Evolutionary conservation across 2,113 vertebrate species (phyloP).

Genomic region (Dasyurus viverrinus): DNA sequence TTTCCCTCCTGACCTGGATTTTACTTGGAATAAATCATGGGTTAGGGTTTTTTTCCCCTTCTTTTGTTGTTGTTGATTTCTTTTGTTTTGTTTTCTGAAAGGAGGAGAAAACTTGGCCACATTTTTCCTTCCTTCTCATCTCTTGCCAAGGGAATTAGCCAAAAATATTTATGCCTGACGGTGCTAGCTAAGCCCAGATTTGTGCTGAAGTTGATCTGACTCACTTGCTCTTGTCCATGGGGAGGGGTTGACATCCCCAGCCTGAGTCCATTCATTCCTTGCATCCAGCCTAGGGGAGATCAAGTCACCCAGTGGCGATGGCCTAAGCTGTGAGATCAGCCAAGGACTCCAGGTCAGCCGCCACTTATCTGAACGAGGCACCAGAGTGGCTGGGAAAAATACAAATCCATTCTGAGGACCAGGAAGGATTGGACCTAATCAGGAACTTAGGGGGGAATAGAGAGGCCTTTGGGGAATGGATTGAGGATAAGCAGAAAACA

Average conservation of each 20-base stretch:
- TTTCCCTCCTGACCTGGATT: neutral
- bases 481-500: slow-evolving; percentile 1
- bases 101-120: slow-evolving; percentile 50
- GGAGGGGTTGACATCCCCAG: neutral
- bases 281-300: slow-evolving; percentile 20
- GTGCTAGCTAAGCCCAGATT: neutral
- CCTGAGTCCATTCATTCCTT: neutral
- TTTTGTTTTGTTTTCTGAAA: slow-evolving; percentile 57
- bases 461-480: neutral
- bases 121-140: slow-evolving; percentile 72
- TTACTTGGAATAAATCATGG: neutral
- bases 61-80: slow-evolving; percentile 48
- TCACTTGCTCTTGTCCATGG: slow-evolving; percentile 50
- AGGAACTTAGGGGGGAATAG: neutral
- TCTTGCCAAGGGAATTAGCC: slow-evolving; percentile 72
- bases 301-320: neutral
- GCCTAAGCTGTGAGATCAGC: neutral
- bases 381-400: neutral
- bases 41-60: neutral
- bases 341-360: neutral
- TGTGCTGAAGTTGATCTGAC: slow-evolving; percentile 40
- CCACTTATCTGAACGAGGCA: neutral
- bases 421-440: no score
- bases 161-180: slow-evolving; percentile 57
- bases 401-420: rapidly evolving